Evolutionary conservation across 1,140 invertebrate species (phyloP).

Genomic region (Polypedilum vanderplanki): DNA sequence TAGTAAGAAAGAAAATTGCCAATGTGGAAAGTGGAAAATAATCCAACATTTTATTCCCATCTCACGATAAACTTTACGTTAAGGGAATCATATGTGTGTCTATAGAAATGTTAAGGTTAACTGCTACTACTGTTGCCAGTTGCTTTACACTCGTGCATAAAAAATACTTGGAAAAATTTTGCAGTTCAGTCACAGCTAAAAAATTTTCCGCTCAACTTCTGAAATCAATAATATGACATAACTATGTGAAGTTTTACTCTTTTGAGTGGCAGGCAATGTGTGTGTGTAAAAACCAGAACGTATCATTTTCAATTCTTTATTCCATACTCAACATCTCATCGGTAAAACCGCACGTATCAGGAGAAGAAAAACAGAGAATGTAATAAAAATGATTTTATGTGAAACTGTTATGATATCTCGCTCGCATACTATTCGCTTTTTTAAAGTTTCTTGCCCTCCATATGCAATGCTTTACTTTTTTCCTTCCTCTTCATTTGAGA

Average conservation of each 20-base stretch:
- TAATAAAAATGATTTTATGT: conserved; percentile 28
- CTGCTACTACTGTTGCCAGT: too few species aligned
- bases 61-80: neutral
- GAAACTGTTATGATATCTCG: conserved; percentile 17
- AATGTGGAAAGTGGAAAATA: neutral
- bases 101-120: too few species aligned
- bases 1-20: neutral
- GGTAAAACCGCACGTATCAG: neutral
- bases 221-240: too few species aligned
- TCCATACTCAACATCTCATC: neutral
- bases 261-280: too few species aligned
- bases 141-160: too few species aligned
- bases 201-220: too few species aligned
- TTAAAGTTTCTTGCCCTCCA: conserved; percentile 17
- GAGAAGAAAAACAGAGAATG: neutral
- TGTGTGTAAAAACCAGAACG: neutral
- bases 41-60: neutral
- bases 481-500: neutral
- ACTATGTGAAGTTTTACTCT: too few species aligned
- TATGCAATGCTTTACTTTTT: neutral
- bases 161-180: too few species aligned
- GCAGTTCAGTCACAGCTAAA: too few species aligned
- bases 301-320: conserved; percentile 22
- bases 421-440: neutral
- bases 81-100: too few species aligned